These are phyloP conservation scores for Zaprionus nigranus DNA, from an alignment of 1,140 invertebrate genomes.

Conservation along the genomic window DNA sequence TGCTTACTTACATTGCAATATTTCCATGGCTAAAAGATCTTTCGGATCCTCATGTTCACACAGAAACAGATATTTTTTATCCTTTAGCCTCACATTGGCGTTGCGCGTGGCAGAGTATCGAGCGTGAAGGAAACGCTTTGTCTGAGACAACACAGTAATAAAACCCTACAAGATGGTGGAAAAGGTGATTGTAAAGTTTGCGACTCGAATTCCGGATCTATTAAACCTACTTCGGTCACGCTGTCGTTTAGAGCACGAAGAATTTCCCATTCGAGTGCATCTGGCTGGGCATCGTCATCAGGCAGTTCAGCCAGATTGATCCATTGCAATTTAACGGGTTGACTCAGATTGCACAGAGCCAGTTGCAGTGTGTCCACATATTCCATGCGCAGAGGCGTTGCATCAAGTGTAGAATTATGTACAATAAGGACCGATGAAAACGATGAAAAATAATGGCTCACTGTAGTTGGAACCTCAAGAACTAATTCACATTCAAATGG, in stretches of 20 bases:
- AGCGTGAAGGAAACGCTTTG: conserved; percentile 62
- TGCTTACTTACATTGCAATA: conserved; percentile 75
- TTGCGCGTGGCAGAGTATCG: conserved; percentile 79
- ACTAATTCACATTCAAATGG: neutral
- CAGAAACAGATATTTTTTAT: conserved; percentile 76
- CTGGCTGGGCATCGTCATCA: conserved; percentile 5
- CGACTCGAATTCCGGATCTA: neutral
- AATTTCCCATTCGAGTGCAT: conserved; percentile 43
- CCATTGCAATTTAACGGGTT: conserved; percentile 62
- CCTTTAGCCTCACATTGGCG: conserved; percentile 72
- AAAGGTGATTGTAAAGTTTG: neutral
- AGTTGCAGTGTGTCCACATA: conserved; percentile 56
- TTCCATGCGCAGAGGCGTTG: conserved; percentile 45
- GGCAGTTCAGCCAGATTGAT: conserved; percentile 59
- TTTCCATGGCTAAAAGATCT: conserved; percentile 57
- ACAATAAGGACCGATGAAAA: conserved; percentile 68
- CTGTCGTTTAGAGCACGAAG: conserved; percentile 51
- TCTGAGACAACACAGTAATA: conserved; percentile 68
- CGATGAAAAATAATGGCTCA: conserved; percentile 46
- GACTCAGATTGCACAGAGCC: conserved; percentile 44
- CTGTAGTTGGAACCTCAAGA: conserved; percentile 11
- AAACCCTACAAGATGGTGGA: conserved; percentile 54
- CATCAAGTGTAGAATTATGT: conserved; percentile 35
- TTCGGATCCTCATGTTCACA: conserved; percentile 70
- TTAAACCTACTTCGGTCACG: conserved; percentile 51